These are phyloP conservation scores for Dinocampus coccinellae DNA, from an alignment of 2,888 invertebrate species.

Conservation along the genomic window DNA sequence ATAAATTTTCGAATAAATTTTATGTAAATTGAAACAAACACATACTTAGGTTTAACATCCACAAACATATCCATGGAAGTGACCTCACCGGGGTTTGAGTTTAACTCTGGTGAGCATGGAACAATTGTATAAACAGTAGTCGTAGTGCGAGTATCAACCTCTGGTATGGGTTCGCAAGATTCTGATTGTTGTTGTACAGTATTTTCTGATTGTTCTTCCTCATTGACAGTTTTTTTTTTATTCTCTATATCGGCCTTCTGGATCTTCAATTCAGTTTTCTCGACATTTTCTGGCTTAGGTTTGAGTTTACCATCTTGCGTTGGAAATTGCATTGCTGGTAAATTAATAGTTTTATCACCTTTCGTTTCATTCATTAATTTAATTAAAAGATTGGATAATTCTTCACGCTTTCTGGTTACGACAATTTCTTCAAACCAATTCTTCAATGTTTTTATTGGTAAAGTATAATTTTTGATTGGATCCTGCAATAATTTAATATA, in stretches of 20 bases:
- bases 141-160: slow-evolving; percentile 30
- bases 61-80: slow-evolving; percentile 51
- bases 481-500: slow-evolving; percentile 72
- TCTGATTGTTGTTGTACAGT: slow-evolving; percentile 12
- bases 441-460: slow-evolving; percentile 85
- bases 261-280: slow-evolving; percentile 44
- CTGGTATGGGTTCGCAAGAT: slow-evolving; percentile 27
- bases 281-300: slow-evolving; percentile 53
- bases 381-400: slow-evolving; percentile 84
- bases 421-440: slow-evolving; percentile 90
- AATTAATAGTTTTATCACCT: slow-evolving; percentile 74
- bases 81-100: slow-evolving; percentile 42
- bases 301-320: slow-evolving; percentile 77
- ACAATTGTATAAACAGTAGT: slow-evolving; percentile 53
- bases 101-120: slow-evolving; percentile 48
- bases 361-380: slow-evolving; percentile 81
- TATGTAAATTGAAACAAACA: neutral
- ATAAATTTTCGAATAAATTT: neutral
- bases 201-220: slow-evolving; percentile 44
- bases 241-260: slow-evolving; percentile 46
- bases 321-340: slow-evolving; percentile 83
- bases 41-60: slow-evolving; percentile 55
- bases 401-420: slow-evolving; percentile 88
- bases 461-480: slow-evolving; percentile 84
- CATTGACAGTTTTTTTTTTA: slow-evolving; percentile 45